These are phyloP conservation scores for Sicus ferrugineus DNA, from an alignment of 2,888 invertebrate species.

Conservation along the genomic window DNA sequence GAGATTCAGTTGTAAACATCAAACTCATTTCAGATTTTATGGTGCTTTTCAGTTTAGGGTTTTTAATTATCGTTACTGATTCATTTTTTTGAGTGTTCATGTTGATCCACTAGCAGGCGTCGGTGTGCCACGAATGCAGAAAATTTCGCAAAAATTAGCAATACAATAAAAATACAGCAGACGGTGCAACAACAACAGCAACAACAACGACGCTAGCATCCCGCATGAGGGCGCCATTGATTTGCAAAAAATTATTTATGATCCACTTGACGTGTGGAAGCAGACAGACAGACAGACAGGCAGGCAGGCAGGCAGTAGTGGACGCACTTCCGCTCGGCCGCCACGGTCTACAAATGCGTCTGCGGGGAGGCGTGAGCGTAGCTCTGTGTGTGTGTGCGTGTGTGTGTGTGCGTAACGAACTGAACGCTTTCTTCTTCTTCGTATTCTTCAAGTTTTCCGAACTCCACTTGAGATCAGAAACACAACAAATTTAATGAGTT, in stretches of 20 bases:
- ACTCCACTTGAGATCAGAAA: conserved; percentile 22
- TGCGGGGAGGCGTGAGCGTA: background rate
- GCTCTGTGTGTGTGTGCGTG: conserved; percentile 2
- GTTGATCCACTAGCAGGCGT: no score
- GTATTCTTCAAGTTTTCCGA: conserved; percentile 2
- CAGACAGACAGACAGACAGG: no score
- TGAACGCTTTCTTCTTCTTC: background rate
- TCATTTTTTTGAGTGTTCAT: no score
- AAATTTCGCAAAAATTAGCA: background rate
- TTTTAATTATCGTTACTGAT: no score
- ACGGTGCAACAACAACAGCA: background rate
- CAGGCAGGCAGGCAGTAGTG: background rate
- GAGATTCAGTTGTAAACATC: no score
- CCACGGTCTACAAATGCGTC: background rate
- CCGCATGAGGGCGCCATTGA: background rate
- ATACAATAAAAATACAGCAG: background rate
- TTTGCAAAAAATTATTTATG: conserved; percentile 31
- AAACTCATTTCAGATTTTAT: no score
- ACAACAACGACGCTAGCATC: background rate
- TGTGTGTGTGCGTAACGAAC: no score
- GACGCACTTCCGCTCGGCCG: conserved; percentile 1
- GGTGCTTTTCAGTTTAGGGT: no score
- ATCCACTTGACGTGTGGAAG: background rate
- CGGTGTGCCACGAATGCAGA: no score
- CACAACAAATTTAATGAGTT: conserved; percentile 29